Evolutionary conservation across 1,140 invertebrate species (phyloP).

Genomic region (Atta colombica): DNA sequence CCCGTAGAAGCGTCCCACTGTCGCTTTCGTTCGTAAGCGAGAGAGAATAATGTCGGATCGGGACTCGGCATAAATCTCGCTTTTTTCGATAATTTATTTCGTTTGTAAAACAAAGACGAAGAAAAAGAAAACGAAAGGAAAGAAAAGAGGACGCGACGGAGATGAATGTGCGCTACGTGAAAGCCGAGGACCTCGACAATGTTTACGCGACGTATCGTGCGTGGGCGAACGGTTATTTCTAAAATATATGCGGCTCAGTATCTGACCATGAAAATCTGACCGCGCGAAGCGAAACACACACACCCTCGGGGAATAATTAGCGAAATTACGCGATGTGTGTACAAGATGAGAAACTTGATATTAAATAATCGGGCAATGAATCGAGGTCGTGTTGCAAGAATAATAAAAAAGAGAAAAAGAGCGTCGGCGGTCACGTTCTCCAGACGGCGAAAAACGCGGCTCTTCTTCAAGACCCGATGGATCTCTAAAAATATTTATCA

Average conservation of each 20-base stretch:
- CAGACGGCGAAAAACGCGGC: background rate
- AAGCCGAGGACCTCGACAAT: background rate
- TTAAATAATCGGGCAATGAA: conserved; percentile 19
- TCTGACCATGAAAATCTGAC: conserved; percentile 20
- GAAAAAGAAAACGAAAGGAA: background rate
- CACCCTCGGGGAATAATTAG: background rate
- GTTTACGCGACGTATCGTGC: background rate
- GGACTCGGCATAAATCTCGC: conserved; percentile 23
- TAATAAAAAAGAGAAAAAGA: background rate
- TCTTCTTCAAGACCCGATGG: background rate
- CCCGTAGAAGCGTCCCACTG: background rate
- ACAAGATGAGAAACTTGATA: background rate
- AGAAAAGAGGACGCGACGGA: background rate
- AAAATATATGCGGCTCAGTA: background rate
- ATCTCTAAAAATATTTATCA: conserved; percentile 57
- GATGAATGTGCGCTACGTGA: background rate
- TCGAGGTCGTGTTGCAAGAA: conserved; percentile 8
- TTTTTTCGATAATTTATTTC: conserved; percentile 49
- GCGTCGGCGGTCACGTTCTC: background rate
- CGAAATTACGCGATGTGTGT: background rate
- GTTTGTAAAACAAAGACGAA: background rate
- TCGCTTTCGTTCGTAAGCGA: background rate
- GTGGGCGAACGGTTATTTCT: conserved; percentile 6
- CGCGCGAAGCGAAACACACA: background rate
- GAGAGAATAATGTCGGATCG: background rate